These are phyloP conservation scores for Ectropis crepuscularia DNA, from an alignment of 2,888 invertebrate genomes.

Conservation along the genomic window DNA sequence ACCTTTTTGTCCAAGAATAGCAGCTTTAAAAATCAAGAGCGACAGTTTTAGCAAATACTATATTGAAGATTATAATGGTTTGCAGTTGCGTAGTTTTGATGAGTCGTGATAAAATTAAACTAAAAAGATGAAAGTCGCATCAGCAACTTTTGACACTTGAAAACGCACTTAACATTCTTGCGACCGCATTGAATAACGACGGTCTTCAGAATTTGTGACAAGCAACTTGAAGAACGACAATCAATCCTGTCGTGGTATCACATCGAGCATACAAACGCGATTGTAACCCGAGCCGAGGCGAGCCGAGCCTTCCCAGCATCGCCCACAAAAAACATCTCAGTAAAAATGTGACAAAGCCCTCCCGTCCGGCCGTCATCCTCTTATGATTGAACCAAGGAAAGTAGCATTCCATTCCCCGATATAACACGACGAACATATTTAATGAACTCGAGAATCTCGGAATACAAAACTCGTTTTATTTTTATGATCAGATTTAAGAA, in stretches of 20 bases:
- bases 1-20: background rate
- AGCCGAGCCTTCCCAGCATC: slow-evolving; percentile 43
- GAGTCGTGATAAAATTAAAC: background rate
- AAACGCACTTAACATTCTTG: slow-evolving; percentile 20
- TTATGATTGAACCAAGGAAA: slow-evolving; percentile 68
- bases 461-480: slow-evolving; percentile 61
- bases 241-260: slow-evolving; percentile 38
- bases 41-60: too few species aligned
- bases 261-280: slow-evolving; percentile 45
- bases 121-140: background rate
- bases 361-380: slow-evolving; percentile 61
- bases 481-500: slow-evolving; percentile 66
- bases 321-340: slow-evolving; percentile 45
- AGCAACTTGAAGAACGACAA: slow-evolving; percentile 31
- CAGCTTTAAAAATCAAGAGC: background rate
- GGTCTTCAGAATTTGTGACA: slow-evolving; percentile 29
- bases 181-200: slow-evolving; percentile 28
- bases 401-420: slow-evolving; percentile 66
- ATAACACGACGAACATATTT: slow-evolving; percentile 50
- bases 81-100: too few species aligned
- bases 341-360: slow-evolving; percentile 61
- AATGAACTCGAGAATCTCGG: slow-evolving; percentile 48
- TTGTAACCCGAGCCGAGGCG: slow-evolving; percentile 49
- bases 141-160: slow-evolving; percentile 11
- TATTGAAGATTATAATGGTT: too few species aligned